These are phyloP conservation scores for Chaetoderma sp. DNA, from an alignment of 2,888 invertebrate genomes.

Conservation along the genomic window DNA sequence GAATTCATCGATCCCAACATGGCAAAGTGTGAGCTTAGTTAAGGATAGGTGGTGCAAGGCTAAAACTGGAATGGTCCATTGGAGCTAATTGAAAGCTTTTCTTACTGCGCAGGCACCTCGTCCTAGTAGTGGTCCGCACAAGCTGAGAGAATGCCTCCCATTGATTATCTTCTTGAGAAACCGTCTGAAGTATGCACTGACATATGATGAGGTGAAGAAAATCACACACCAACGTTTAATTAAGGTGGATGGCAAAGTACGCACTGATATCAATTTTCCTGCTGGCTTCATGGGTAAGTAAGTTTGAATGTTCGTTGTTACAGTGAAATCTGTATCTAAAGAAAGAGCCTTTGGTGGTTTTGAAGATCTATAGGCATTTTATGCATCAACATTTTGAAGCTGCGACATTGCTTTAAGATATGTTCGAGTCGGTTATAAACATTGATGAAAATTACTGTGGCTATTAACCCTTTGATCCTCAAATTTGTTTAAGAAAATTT, in stretches of 20 bases:
- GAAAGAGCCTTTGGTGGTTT: neutral
- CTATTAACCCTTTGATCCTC: no score
- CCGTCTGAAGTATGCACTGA: slow-evolving; percentile 97
- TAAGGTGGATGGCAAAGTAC: slow-evolving; percentile 97
- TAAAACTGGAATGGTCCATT: no score
- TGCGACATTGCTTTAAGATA: no score
- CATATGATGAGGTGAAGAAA: slow-evolving; percentile 95
- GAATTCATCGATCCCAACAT: no score
- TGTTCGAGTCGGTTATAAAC: no score
- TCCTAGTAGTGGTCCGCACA: slow-evolving; percentile 98
- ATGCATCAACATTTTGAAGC: no score
- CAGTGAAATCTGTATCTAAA: neutral
- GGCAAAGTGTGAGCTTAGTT: no score
- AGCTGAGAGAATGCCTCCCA: slow-evolving; percentile 95
- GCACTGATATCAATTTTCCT: slow-evolving; percentile 97
- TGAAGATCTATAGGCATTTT: neutral
- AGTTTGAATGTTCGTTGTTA: neutral
- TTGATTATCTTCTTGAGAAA: slow-evolving; percentile 96
- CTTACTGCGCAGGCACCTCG: slow-evolving; percentile 93
- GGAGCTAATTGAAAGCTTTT: no score
- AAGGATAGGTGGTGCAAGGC: no score
- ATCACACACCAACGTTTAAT: slow-evolving; percentile 98
- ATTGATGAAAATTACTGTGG: no score
- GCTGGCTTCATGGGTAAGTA: slow-evolving; percentile 98
- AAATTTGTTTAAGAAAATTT: no score